Evolutionary conservation across 2,888 invertebrate genomes (phyloP), one percentile per base, ranked within the genome.

Genomic region (Polydrusus pterygomalis): DNA sequence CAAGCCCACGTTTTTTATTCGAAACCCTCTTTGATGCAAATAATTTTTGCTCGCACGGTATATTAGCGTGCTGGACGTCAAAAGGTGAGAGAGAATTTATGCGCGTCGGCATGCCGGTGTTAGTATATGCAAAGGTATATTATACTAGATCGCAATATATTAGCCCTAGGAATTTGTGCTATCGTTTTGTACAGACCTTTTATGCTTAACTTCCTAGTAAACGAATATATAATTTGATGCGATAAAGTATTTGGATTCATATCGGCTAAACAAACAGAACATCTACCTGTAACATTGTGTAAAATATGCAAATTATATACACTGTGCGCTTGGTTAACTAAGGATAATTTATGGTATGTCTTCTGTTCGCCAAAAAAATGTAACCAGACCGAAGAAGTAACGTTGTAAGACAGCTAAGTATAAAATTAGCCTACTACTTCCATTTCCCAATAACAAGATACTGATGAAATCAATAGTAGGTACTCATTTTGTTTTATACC

Each of bases 241-340:
- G 47, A n/a, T n/a, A 17, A 47, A 47, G 2, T 6, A 47, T 15
- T 47, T 47, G 13, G n/a, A 47, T 47, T 47, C 17, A 47, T 17
- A 17, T 47, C 17, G 13, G 47, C 17, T 17, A 47, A 25, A 51
- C 25, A 51, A 9, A 51, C 25, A 51, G 25, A 51, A 51, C 11
- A 49, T 43, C 20, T 30, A 8, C n/a, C 18, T 51, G 30, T 30
- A 54, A 54, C 54, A 30, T 11, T 54, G 11, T 54, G 1, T 25
- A 54, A 51, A n/a, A 54, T 54, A 54, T 54, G 54, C 54, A 54
- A 54, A 54, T 54, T 54, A 54, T 20, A 54, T n/a, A 54, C 11
- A 51, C 18, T 51, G 9, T 25, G n/a, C 54, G 25, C n/a, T 54
- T 25, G n/a, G 25, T 25, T 54, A 6, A 20, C 30, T 25, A 1